A percentile compares a stretch with the other conserved stretches of the same genome.
Conservation (phyloP, 2,797 vertebrate species). For the Australoheros facetus region DNA sequence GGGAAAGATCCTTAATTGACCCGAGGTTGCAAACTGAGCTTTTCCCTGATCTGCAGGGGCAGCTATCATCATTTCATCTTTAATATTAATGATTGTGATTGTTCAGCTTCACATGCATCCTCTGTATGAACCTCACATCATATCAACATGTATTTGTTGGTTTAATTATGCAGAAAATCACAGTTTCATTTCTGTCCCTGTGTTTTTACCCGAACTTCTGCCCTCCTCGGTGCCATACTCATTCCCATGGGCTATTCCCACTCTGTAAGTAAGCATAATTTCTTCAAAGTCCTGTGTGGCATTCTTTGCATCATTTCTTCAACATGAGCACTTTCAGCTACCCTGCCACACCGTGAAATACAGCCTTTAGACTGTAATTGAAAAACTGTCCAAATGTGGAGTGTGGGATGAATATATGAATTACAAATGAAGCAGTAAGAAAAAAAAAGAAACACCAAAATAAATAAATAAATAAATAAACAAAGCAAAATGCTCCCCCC, state of each 20-base stretch:
- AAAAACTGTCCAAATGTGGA: conserved; percentile 39
- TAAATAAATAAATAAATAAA: background rate
- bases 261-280: conserved; percentile 21
- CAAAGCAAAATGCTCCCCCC: conserved; percentile 6
- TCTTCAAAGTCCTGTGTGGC: conserved; percentile 35
- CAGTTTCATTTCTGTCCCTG: background rate
- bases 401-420: conserved; percentile 34
- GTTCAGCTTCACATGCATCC: background rate
- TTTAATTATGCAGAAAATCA: conserved; percentile 27
- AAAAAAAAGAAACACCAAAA: background rate
- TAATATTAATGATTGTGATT: background rate
- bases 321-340: conserved; percentile 8
- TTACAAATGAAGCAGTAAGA: conserved; percentile 24
- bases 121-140: background rate
- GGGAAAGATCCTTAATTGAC: conserved; percentile 7
- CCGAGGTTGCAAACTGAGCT: conserved; percentile 18
- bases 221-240: conserved; percentile 10
- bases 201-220: conserved; percentile 35
- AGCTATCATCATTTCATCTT: conserved; percentile 8
- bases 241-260: conserved; percentile 23
- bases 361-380: conserved; percentile 37
- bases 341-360: conserved; percentile 17
- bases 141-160: conserved; percentile 24
- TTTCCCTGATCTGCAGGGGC: conserved; percentile 19
- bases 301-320: conserved; percentile 15